Percentiles rank a stretch among this genome's conserved stretches.
Conservation (phyloP, 2,888 invertebrate species). For the Mesorhabditis spiculigera region DNA sequence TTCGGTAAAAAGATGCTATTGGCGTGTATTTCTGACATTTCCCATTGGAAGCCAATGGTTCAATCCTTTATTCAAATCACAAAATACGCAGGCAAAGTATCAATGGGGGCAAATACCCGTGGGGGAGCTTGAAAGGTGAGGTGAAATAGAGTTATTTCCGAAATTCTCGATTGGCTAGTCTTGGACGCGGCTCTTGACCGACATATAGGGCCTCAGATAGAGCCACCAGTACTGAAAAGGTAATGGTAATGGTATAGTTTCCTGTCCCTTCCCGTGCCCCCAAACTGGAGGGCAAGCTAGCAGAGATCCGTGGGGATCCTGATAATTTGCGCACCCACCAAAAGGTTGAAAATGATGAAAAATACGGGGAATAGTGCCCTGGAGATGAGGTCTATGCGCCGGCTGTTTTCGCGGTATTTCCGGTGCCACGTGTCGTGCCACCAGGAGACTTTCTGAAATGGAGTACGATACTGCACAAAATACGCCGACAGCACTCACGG, state of each 20-base stretch:
- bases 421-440: constrained; percentile 21
- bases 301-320: background rate
- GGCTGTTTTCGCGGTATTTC: constrained; percentile 38
- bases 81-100: too few relatives aligned
- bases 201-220: constrained; percentile 23
- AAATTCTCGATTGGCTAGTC: too few relatives aligned
- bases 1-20: too few relatives aligned
- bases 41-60: too few relatives aligned
- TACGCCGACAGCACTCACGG: too few relatives aligned
- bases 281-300: constrained; percentile 10
- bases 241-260: background rate
- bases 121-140: too few relatives aligned
- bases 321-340: constrained; percentile 22
- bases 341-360: constrained; percentile 48
- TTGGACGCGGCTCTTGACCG: constrained; percentile 9
- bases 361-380: constrained; percentile 44
- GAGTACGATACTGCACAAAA: background rate
- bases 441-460: constrained; percentile 12
- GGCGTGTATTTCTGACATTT: too few relatives aligned
- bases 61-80: too few relatives aligned
- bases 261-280: background rate
- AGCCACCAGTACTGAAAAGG: constrained; percentile 28
- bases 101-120: too few relatives aligned
- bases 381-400: constrained; percentile 44
- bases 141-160: too few relatives aligned